Base-by-base conservation (phyloP, 2,797 vertebrate species). In the Heterohyrax brucei region DNA sequence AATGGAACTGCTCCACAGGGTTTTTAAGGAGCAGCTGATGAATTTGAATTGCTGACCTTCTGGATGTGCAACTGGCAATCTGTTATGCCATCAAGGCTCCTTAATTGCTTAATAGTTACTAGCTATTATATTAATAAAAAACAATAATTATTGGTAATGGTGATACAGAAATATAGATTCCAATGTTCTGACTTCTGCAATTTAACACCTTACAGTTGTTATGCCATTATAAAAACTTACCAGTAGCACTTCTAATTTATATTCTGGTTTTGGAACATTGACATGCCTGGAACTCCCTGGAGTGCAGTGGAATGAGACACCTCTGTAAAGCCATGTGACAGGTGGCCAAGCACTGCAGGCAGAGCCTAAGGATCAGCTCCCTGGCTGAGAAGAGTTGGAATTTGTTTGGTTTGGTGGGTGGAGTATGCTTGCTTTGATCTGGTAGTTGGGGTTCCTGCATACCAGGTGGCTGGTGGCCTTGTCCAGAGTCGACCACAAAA, bases 341-440 rank as follows among this genome's bases (percentile, higher is more conserved):
- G 39, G 56, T 7, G 0, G 50, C 10, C 5, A 12, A 61, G 16
- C 68, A 10, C 0, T 9, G 44, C 19, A 3, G 1, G 6, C 8
- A 21, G 46, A 9, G 4, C 10, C 59, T 0, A 73, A 0, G 19
- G 62, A 12, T 78, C 85, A 64, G 18, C 8, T 73, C 26, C 22
- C 16, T 0, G 39, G 50, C 16, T 7, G 22, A 3, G n/a, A 6
- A 2, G 19, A 3, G 4, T 9, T 18, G 18, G 50, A 66, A 0
- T 50, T 56, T 28, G 28, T 33, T 10, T 1, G 39, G 44, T 22
- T 70, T 19, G 22, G 24, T 87, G 62, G 62, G 53, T 39, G 73
- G 30, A 24, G 72, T 53, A 28, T 61, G 22, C 95, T 85, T 93
- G 59, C 56, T 96, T 83, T 87, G 24, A 33, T 14, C 59, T 33